Conservation (phyloP, 1,140 invertebrate genomes). For the Achroia grisella region DNA sequence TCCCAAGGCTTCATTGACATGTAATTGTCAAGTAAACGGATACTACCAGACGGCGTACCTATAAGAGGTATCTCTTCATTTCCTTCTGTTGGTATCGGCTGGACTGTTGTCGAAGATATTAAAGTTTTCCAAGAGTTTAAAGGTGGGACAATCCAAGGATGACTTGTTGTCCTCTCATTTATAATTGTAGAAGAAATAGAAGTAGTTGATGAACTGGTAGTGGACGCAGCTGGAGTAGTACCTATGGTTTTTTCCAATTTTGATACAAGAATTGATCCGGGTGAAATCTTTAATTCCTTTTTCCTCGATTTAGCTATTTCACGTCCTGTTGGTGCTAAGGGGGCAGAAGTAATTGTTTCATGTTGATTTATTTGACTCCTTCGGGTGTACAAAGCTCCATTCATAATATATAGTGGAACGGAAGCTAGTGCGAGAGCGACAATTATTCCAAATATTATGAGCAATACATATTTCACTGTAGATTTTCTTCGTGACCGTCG, state of each 20-base stretch:
- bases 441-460: constrained; percentile 47
- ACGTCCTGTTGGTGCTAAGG: constrained; percentile 34
- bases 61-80: constrained; percentile 33
- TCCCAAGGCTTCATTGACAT: constrained; percentile 54
- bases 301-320: constrained; percentile 54
- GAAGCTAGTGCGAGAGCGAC: constrained; percentile 45
- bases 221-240: constrained; percentile 10
- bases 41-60: constrained; percentile 37
- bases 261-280: constrained; percentile 32
- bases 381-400: constrained; percentile 43
- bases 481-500: constrained; percentile 47
- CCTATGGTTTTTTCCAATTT: constrained; percentile 28
- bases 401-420: constrained; percentile 54
- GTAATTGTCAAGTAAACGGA: constrained; percentile 37
- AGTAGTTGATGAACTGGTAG: constrained; percentile 19
- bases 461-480: constrained; percentile 52
- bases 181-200: constrained; percentile 24
- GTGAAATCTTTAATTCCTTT: constrained; percentile 49
- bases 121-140: constrained; percentile 52
- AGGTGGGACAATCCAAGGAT: constrained; percentile 55
- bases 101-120: constrained; percentile 35
- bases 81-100: constrained; percentile 37
- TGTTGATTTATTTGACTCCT: constrained; percentile 38
- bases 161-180: constrained; percentile 37
- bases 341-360: constrained; percentile 41